phyloP scores from a whole-genome alignment of 2,797 vertebrate species.

The Sebastes trivittatus region DNA sequence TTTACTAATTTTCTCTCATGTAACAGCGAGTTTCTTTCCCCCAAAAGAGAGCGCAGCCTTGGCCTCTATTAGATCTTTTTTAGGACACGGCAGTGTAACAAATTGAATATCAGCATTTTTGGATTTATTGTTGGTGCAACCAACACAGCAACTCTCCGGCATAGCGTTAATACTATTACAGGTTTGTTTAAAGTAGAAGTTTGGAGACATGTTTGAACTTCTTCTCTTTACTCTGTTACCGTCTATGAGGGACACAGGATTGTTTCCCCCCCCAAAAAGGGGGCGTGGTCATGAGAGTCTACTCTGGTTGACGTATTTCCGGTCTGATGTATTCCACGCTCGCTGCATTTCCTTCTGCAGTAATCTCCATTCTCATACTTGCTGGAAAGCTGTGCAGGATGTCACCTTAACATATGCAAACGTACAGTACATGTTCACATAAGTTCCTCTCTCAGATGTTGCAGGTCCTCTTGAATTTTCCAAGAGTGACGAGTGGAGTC shows the following conservation, averaged over 20 bases:
- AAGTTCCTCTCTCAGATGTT: not conserved
- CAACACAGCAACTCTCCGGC: too few relatives aligned
- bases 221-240: not conserved
- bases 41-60: not conserved
- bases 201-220: not conserved
- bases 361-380: not conserved
- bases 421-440: not conserved
- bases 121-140: too few relatives aligned
- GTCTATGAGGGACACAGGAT: not conserved
- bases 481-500: not conserved
- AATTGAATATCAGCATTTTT: too few relatives aligned
- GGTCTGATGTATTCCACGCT: not conserved
- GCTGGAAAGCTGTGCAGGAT: not conserved
- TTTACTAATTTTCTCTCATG: not conserved
- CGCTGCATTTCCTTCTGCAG: not conserved
- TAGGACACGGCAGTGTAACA: too few relatives aligned
- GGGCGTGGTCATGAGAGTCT: not conserved
- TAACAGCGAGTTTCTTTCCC: not conserved
- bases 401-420: not conserved
- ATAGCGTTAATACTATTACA: too few relatives aligned
- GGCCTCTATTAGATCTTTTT: too few relatives aligned
- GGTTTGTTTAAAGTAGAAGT: not conserved
- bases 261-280: not conserved
- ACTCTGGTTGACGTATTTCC: not conserved
- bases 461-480: not conserved